These are phyloP conservation scores for Brachionichthys hirsutus DNA, from an alignment of 2,113 vertebrate genomes.

Conservation along the genomic window DNA sequence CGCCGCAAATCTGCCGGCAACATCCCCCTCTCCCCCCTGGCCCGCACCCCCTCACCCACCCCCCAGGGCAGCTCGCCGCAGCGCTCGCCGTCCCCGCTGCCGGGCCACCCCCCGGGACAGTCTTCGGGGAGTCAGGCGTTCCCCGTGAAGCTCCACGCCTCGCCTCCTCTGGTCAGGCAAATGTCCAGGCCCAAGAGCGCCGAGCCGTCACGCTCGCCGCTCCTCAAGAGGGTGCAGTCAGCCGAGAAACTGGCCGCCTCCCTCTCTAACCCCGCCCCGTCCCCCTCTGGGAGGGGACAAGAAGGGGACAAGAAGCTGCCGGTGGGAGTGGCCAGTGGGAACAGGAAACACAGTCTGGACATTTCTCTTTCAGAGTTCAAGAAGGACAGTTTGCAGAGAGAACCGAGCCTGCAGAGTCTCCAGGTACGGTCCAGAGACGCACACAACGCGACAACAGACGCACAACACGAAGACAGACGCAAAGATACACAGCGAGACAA, in stretches of 20 bases:
- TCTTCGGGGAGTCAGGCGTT: conserved; percentile 80
- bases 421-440: conserved; percentile 64
- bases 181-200: conserved; percentile 93
- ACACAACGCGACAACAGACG: background rate
- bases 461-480: no score
- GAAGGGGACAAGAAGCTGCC: conserved; percentile 83
- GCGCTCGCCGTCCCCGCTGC: conserved; percentile 90
- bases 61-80: conserved; percentile 90
- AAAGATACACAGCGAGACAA: background rate
- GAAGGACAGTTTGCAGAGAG: conserved; percentile 90
- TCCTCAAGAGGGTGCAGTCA: conserved; percentile 95
- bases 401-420: conserved; percentile 84
- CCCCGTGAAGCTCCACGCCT: conserved; percentile 91
- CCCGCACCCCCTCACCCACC: conserved; percentile 93
- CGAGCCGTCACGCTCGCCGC: conserved; percentile 89
- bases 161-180: conserved; percentile 88
- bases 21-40: conserved; percentile 93
- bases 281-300: conserved; percentile 73
- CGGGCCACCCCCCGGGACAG: conserved; percentile 80
- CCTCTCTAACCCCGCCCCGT: conserved; percentile 84
- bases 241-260: conserved; percentile 90
- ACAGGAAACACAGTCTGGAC: conserved; percentile 90
- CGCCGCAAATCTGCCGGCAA: conserved; percentile 94
- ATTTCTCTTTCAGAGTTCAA: conserved; percentile 89
- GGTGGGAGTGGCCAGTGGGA: conserved; percentile 48